phyloP scores from a whole-genome alignment of 2,797 vertebrate species.

The Scolopax rusticola region DNA sequence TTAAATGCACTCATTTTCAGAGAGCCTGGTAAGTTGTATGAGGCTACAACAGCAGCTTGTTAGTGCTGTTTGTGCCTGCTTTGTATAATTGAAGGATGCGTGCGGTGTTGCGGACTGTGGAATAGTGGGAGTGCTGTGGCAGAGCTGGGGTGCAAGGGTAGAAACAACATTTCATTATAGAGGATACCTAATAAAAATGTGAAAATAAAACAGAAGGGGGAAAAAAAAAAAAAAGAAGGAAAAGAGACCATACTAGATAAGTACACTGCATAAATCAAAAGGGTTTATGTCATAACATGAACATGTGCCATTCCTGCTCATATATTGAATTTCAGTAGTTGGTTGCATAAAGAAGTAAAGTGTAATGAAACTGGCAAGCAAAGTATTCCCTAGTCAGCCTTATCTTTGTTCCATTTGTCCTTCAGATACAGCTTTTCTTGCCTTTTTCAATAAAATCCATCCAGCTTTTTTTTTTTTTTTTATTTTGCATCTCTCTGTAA shows the following conservation, averaged over 20 bases:
- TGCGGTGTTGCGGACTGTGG: background rate
- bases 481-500: conserved; percentile 77
- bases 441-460: conserved; percentile 83
- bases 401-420: conserved; percentile 85
- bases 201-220: conserved; percentile 39
- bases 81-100: background rate
- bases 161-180: conserved; percentile 28
- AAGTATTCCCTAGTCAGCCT: conserved; percentile 82
- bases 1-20: conserved; percentile 34
- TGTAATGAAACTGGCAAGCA: conserved; percentile 82
- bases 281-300: conserved; percentile 79
- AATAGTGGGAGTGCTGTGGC: background rate
- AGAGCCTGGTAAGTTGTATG: background rate
- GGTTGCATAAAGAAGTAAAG: conserved; percentile 82
- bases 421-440: conserved; percentile 83
- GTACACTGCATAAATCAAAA: conserved; percentile 79
- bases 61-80: conserved; percentile 21
- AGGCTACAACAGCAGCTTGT: background rate
- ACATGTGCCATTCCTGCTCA: conserved; percentile 75
- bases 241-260: conserved; percentile 54
- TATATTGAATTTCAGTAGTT: conserved; percentile 83
- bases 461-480: conserved; percentile 41
- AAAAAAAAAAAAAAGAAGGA: background rate
- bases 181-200: conserved; percentile 56
- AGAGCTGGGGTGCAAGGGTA: conserved; percentile 20